Conservation (phyloP, 2,888 invertebrate species). For the Schrankia costaestrigalis region DNA sequence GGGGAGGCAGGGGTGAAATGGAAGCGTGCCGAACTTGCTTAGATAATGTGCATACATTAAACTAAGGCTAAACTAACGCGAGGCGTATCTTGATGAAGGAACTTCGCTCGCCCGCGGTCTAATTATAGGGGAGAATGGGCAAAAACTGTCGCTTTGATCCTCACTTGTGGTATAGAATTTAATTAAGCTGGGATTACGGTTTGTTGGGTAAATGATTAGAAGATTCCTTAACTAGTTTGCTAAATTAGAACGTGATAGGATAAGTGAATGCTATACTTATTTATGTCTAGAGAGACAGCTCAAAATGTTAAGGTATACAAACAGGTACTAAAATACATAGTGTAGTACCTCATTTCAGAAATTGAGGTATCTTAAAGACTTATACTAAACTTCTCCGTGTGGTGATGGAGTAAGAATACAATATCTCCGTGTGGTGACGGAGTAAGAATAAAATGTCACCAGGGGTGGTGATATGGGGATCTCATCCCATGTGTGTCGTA, state of each 20-base stretch:
- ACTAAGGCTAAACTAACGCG: slow-evolving; percentile 76
- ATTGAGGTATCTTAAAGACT: too few species aligned
- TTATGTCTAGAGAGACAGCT: too few species aligned
- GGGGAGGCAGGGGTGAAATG: slow-evolving; percentile 36
- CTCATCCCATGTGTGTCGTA: too few species aligned
- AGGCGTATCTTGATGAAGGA: slow-evolving; percentile 74
- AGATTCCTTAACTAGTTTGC: slow-evolving; percentile 8
- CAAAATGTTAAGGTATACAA: too few species aligned
- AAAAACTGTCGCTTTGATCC: slow-evolving; percentile 38
- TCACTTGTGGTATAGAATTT: slow-evolving; percentile 30
- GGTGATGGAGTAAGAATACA: too few species aligned
- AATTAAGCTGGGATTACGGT: slow-evolving; percentile 28
- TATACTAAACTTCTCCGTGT: too few species aligned
- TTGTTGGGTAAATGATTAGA: slow-evolving; percentile 15
- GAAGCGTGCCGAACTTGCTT: slow-evolving; percentile 66
- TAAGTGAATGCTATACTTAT: neutral
- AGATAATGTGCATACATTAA: slow-evolving; percentile 81
- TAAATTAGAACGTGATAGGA: slow-evolving; percentile 7
- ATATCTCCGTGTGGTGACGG: too few species aligned
- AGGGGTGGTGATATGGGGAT: too few species aligned
- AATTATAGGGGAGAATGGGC: slow-evolving; percentile 62
- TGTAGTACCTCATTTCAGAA: too few species aligned
- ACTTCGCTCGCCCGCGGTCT: slow-evolving; percentile 68
- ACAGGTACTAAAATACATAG: too few species aligned
- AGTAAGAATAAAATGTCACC: too few species aligned